phyloP scores from a whole-genome alignment of 2,113 vertebrate genomes.

The Excalfactoria chinensis region DNA sequence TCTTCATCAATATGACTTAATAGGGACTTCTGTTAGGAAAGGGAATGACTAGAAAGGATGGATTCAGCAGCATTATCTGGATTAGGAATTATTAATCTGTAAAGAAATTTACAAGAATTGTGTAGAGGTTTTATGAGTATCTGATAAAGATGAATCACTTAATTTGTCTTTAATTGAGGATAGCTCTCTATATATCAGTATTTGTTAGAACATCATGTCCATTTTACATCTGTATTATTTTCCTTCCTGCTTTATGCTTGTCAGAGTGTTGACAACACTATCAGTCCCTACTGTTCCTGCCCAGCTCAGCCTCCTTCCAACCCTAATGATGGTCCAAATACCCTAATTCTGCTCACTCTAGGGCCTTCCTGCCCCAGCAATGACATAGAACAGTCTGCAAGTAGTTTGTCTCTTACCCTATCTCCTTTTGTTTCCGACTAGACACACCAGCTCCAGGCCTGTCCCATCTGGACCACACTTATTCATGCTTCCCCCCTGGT shows the following conservation, averaged over 20 bases:
- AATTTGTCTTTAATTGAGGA: not conserved
- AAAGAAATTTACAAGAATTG: not conserved
- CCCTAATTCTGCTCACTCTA: not conserved
- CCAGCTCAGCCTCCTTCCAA: not conserved
- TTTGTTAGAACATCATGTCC: not conserved
- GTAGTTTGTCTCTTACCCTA: not conserved
- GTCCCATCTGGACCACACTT: not conserved
- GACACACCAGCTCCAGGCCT: fast-evolving
- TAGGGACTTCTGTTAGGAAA: not conserved
- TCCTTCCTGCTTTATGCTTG: not conserved
- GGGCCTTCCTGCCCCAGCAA: not conserved
- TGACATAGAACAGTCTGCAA: not conserved
- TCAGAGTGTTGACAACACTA: not conserved
- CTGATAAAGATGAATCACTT: not conserved
- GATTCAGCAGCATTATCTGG: not conserved
- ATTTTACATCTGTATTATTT: not conserved
- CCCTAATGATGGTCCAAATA: not conserved
- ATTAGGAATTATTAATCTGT: not conserved
- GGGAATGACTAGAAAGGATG: not conserved
- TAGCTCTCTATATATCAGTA: not conserved
- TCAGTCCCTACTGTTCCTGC: not conserved
- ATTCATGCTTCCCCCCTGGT: not conserved
- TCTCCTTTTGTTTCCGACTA: not conserved
- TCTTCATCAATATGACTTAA: not conserved
- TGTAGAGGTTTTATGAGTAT: not conserved